Conservation (phyloP, 2,888 invertebrate genomes). For the Chymomyza caudatula region DNA sequence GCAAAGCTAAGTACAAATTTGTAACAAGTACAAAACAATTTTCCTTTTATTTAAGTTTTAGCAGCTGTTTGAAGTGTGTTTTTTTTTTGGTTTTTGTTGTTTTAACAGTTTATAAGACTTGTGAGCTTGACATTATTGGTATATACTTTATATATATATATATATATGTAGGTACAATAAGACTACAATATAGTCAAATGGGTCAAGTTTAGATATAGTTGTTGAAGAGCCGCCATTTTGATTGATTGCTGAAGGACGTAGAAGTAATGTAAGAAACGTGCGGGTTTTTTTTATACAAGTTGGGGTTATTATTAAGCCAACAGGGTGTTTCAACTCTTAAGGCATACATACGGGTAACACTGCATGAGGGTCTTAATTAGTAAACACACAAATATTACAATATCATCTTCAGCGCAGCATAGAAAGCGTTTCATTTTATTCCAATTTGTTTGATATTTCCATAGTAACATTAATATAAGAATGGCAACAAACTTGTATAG, state of each 20-base stretch:
- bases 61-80: slow-evolving; percentile 1
- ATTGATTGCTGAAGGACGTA: neutral
- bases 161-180: slow-evolving; percentile 1
- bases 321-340: neutral
- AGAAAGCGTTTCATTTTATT: no score
- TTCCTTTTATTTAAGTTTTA: slow-evolving; percentile 15
- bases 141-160: slow-evolving; percentile 2
- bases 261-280: neutral
- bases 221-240: neutral
- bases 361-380: no score
- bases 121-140: slow-evolving; percentile 57
- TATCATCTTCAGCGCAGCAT: no score
- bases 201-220: slow-evolving; percentile 56
- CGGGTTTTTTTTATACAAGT: neutral
- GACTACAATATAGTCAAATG: slow-evolving; percentile 45
- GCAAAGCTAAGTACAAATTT: slow-evolving; percentile 29
- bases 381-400: no score
- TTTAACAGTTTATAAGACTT: no score
- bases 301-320: neutral
- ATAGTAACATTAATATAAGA: no score
- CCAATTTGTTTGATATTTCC: no score
- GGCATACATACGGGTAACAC: neutral
- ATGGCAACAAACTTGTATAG: no score
- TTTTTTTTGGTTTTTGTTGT: slow-evolving; percentile 19
- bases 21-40: slow-evolving; percentile 18